phyloP scores from a whole-genome alignment of 2,113 vertebrate genomes.

The Melanerpes formicivorus region DNA sequence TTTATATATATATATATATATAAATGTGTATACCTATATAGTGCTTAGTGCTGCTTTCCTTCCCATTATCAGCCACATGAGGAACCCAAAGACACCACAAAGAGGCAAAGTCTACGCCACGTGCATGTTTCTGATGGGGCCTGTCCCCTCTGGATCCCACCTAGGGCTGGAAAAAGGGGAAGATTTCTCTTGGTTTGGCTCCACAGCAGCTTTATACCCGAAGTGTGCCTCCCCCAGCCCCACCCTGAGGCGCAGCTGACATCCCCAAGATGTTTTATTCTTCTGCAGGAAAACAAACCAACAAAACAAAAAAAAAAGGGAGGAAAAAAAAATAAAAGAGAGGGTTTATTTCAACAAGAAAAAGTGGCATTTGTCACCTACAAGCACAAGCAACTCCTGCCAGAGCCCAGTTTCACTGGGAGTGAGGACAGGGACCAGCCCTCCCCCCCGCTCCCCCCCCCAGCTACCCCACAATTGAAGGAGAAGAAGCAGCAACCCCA shows the following conservation, averaged over 20 bases:
- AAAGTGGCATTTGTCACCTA: not conserved
- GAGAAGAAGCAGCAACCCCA: not conserved
- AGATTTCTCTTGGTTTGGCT: not conserved
- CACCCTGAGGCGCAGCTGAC: not conserved
- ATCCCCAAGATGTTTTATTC: rapidly evolving
- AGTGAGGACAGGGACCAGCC: rapidly evolving
- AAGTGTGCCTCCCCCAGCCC: no score
- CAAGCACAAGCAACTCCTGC: rapidly evolving
- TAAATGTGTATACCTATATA: rapidly evolving
- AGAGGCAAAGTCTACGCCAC: rapidly evolving
- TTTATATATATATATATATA: no score
- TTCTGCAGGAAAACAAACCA: no score
- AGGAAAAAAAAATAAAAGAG: no score
- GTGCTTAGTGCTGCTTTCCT: not conserved
- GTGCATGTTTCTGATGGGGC: rapidly evolving
- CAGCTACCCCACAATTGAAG: rapidly evolving
- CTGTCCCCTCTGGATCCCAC: not conserved
- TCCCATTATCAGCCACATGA: rapidly evolving
- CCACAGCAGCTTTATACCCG: not conserved
- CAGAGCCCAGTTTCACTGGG: rapidly evolving
- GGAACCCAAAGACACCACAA: not conserved
- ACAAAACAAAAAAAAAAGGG: no score
- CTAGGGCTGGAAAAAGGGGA: not conserved
- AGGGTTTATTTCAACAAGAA: not conserved
- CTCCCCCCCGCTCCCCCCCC: not conserved